A percentile compares a stretch with the other conserved stretches of the same genome.
Conservation (phyloP, 1,140 invertebrate species). For the Cydia fagiglandana region DNA sequence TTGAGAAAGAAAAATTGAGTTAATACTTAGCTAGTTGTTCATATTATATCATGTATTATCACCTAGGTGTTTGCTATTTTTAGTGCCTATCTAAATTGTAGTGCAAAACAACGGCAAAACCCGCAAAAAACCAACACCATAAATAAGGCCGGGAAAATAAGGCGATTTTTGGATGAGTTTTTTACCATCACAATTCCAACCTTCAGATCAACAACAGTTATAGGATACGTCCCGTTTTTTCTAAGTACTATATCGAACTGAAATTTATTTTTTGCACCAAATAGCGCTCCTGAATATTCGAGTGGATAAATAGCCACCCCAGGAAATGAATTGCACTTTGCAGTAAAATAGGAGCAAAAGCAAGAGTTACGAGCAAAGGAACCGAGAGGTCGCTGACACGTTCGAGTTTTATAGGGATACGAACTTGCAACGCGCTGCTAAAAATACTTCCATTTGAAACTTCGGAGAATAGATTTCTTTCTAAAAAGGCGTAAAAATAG, state of each 20-base stretch:
- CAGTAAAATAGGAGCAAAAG: background rate
- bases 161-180: no score
- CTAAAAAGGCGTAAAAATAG: background rate
- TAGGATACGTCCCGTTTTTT: background rate
- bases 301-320: background rate
- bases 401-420: background rate
- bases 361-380: background rate
- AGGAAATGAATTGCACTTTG: slow-evolving; percentile 13
- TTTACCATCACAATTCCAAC: no score
- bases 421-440: no score
- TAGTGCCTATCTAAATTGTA: no score
- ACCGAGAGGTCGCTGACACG: background rate
- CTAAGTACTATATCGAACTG: background rate
- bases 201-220: background rate
- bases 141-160: no score
- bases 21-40: no score
- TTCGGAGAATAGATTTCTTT: background rate
- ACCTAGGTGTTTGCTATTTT: no score
- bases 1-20: no score
- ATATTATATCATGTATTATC: no score
- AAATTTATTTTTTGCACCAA: background rate
- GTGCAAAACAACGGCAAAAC: no score
- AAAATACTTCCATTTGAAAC: no score
- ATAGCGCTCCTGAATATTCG: background rate
- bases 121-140: no score